A percentile compares a stretch with the other conserved stretches of the same genome.
phyloP scores from a whole-genome alignment of 2,888 invertebrate species.

The Lycocerus yunnanus region DNA sequence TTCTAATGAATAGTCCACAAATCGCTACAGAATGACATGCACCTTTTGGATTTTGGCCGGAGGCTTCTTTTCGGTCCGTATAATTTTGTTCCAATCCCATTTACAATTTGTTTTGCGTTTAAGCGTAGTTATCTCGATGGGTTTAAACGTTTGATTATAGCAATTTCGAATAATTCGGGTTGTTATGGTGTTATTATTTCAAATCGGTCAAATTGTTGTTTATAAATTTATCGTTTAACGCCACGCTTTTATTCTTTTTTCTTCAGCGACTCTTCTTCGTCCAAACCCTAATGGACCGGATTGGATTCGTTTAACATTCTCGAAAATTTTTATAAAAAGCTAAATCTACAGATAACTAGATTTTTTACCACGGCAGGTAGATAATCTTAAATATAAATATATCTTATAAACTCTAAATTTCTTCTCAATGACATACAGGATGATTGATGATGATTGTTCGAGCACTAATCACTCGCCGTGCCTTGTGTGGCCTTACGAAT shows the following conservation, averaged over 20 bases:
- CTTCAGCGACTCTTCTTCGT: conserved; percentile 7
- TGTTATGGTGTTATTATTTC: conserved; percentile 54
- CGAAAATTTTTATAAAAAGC: not conserved
- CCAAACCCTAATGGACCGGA: conserved; percentile 1
- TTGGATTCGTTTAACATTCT: conserved; percentile 6
- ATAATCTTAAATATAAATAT: conserved; percentile 24
- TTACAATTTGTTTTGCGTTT: conserved; percentile 56
- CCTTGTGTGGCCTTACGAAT: conserved; percentile 33
- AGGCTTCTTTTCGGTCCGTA: conserved; percentile 31
- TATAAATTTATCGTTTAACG: conserved; percentile 55
- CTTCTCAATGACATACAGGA: conserved; percentile 28
- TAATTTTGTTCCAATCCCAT: conserved; percentile 53
- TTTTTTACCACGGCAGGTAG: conserved; percentile 22
- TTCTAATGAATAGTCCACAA: conserved; percentile 62
- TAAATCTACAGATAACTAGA: not conserved
- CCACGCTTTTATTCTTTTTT: conserved; percentile 34
- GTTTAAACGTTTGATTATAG: conserved; percentile 55
- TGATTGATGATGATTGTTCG: conserved; percentile 34
- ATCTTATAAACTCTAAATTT: conserved; percentile 25
- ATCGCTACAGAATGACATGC: conserved; percentile 53
- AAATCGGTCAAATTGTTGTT: conserved; percentile 53
- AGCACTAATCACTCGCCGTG: conserved; percentile 32
- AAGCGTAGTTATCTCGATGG: conserved; percentile 52
- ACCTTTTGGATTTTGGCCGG: conserved; percentile 42
- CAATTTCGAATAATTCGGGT: conserved; percentile 56